Percentiles rank a stretch among this genome's conserved stretches.
These are phyloP conservation scores for Liparis tanakae DNA, from an alignment of 2,797 vertebrate species.

Conservation along the genomic window DNA sequence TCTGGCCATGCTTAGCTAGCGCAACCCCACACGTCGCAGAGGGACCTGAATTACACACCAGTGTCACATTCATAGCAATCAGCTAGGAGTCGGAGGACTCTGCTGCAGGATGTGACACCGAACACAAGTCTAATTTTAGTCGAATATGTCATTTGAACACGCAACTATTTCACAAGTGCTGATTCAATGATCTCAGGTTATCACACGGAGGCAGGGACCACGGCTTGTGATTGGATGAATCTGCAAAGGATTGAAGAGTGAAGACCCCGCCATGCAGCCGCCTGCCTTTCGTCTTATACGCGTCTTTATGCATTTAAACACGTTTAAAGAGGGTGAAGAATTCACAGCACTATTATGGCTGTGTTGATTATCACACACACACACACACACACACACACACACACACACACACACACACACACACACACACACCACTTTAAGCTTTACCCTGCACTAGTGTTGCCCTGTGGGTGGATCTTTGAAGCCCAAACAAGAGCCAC, in stretches of 20 bases:
- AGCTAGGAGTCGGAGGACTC: slow-evolving; percentile 20
- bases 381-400: background rate
- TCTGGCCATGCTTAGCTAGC: slow-evolving; percentile 76
- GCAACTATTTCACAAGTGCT: slow-evolving; percentile 12
- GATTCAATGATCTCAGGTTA: slow-evolving; percentile 19
- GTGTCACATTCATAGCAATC: slow-evolving; percentile 50
- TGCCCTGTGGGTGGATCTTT: slow-evolving; percentile 71
- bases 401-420: slow-evolving; percentile 3
- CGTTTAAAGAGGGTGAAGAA: slow-evolving; percentile 20
- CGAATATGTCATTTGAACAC: slow-evolving; percentile 10
- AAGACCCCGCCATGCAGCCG: slow-evolving; percentile 2
- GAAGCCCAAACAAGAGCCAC: slow-evolving; percentile 64
- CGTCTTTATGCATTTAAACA: slow-evolving; percentile 3
- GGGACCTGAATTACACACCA: slow-evolving; percentile 60
- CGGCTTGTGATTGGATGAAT: background rate
- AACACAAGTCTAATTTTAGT: slow-evolving; percentile 12
- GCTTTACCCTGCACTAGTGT: slow-evolving; percentile 44
- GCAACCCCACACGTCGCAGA: slow-evolving; percentile 66
- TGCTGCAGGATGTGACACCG: slow-evolving; percentile 29
- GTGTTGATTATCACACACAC: slow-evolving; percentile 42
- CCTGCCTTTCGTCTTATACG: background rate
- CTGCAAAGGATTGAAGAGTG: slow-evolving; percentile 9
- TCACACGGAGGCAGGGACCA: background rate
- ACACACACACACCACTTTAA: slow-evolving; percentile 9
- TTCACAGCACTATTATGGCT: slow-evolving; percentile 31